Evolutionary conservation across 1,140 invertebrate species (phyloP), one percentile per base, ranked within the genome.

Genomic region (Propsilocerus akamusi): DNA sequence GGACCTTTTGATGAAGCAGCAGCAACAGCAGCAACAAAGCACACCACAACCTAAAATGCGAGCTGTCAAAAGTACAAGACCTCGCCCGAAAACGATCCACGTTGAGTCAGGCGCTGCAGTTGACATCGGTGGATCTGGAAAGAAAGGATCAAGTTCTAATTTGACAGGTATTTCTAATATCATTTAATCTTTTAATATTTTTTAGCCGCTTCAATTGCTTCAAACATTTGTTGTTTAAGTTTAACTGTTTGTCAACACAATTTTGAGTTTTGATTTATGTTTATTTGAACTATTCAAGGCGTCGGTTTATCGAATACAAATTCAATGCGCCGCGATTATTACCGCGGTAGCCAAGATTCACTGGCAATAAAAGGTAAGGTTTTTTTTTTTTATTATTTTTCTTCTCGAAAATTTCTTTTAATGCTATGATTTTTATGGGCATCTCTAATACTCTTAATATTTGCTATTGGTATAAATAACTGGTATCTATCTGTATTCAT

Each of bases 1-100:
- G 32, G 81, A 84, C 55, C 63, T 83, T 53, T 67, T 80, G 55
- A 72, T 77, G 12, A 68, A 81, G 56, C 78, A 73, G 50, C 56
- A 55, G 49, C 51, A 52, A 10, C 47, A 54, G 52, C 56, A 58
- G 49, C 57, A 57, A 54, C 48, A 47, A 51, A 52, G 57, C 53
- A 51, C 64, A 57, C 61, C 69, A 46, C 69, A 72, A 28, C 71
- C 74, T 53, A 77, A 76, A 64, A 67, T 78, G 56, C 60, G 79
- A 54, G 69, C 69, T 51, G 78, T 77, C 63, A 72, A 58, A 53
- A 58, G 54, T 26, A 63, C 63, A 58, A 72, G 84, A 49, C 83
- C 83, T 47, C 68, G 86, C 26, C 86, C 86, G 28, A 89, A 87
- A 68, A 89, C 86, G 12, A 90, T 91, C 53, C 86, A 89, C 58